Evolutionary conservation across 2,113 vertebrate genomes (phyloP), one percentile per base, ranked within the genome.

Genomic region (Melanerpes aurifrons): DNA sequence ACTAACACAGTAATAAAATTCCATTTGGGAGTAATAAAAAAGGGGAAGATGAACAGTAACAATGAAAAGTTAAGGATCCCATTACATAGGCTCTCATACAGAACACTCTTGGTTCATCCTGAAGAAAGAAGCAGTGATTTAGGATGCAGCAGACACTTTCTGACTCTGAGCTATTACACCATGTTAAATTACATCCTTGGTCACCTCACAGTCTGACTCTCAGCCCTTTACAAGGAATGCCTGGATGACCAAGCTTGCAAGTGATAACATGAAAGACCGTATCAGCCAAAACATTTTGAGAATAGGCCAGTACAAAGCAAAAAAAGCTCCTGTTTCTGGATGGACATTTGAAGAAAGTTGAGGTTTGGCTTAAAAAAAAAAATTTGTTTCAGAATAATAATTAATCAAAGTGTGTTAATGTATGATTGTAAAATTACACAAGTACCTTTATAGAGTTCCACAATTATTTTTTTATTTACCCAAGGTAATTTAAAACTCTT

Each of bases 201-300:
- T 58, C 87, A 71, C 25, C 53, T 91, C 40, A 74, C 57, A 80
- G 48, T 37, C 80, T 89, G 80, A 92, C 63, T 81, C 82, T 71
- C 75, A 58, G 58, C 53, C 76, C 74, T 77, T 83, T 86, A 93
- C 76, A 91, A 90, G 69, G 66, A 83, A 90, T 24, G 78, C 40
- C 58, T 93, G 54, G 31, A 94, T 62, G 37, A 47, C 19, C 75
- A 74, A 82, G 75, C 67, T 68, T 77, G 75, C 72, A 92, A 92
- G 75, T 68, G 75, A 58, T 89, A 83, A 81, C 25, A 75, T 94
- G 66, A 91, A 93, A 86, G 54, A 91, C 40, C 81, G 3, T 48
- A 89, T 78, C 40, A 86, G 82, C 82, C 94, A 95, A 89, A 94
- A 75, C 59, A 75, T 40, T 90, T 86, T 94, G 79, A 83, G 82